These are phyloP conservation scores for Sweltsa coloradensis DNA, from an alignment of 1,140 invertebrate species.

Conservation along the genomic window DNA sequence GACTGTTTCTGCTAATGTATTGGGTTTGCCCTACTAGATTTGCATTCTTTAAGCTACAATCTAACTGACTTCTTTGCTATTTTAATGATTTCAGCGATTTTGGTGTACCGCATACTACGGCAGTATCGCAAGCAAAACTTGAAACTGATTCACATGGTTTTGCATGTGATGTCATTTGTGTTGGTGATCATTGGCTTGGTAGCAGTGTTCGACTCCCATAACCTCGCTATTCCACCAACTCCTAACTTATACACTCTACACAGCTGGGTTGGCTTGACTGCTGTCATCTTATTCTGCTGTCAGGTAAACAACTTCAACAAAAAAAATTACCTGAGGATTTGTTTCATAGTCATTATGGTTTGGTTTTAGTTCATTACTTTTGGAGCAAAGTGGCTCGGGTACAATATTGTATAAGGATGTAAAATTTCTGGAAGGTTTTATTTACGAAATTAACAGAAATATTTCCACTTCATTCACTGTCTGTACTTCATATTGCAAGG, in stretches of 20 bases:
- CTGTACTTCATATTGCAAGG: too few relatives aligned
- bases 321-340: too few relatives aligned
- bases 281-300: constrained; percentile 58
- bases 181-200: constrained; percentile 56
- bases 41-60: constrained; percentile 1
- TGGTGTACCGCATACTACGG: constrained; percentile 71
- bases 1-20: too few relatives aligned
- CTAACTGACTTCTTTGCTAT: constrained; percentile 13
- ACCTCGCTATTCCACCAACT: constrained; percentile 42
- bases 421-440: too few relatives aligned
- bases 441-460: too few relatives aligned
- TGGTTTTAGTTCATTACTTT: too few relatives aligned
- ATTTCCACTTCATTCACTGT: too few relatives aligned
- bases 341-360: too few relatives aligned
- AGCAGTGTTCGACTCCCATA: constrained; percentile 79
- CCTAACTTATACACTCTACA: constrained; percentile 75
- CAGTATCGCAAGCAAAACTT: constrained; percentile 57
- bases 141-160: constrained; percentile 62
- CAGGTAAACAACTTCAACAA: too few relatives aligned
- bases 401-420: too few relatives aligned
- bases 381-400: too few relatives aligned
- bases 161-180: constrained; percentile 54
- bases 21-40: too few relatives aligned
- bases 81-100: constrained; percentile 62
- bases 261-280: constrained; percentile 72